Evolutionary conservation across 2,888 invertebrate species (phyloP), one percentile per base, ranked within the genome.

Genomic region (Drosophila phalerata): DNA sequence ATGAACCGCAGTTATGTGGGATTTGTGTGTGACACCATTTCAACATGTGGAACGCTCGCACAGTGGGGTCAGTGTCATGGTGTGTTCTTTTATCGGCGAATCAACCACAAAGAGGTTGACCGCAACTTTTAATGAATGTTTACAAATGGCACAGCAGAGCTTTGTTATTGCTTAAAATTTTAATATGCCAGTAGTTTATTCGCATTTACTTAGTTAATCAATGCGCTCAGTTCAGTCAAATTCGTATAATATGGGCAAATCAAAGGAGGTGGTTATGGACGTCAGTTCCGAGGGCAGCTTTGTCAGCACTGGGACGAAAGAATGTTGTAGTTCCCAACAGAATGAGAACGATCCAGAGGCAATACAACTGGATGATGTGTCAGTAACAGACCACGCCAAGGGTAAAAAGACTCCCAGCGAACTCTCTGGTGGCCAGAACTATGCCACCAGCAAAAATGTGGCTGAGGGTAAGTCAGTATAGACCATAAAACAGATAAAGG

Each of bases 401-500:
- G 49, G 56, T 32, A 62, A 81, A 5, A 70, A 67, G 5, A 73
- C 67, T 52, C 47, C 60, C 0, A 77, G 69, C 5, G 77, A 62
- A 5, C 40, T 77, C 5, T 81, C 77, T 1, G 69, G 60, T 1
- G 73, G 66, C 0, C 77, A 79, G 5, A 91, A 77, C 56, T 92
- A 89, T 74, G 91, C 91, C 3, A 81, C 81, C 1, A 92, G 89
- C 48, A 91, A 91, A 79, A 92, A 91, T 74, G 81, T 91, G 5
- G 92, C 92, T 3, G 92, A 92, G 72, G 92, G 92, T 89, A 69
- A 53, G 69, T 51, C 10, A 37, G n/a, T 17, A 19, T 0, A 11
- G 4, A 13, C 11, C 6, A 11, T 2, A 2, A 3, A 13, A 1
- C 19, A 42, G 11, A n/a, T 6, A 3, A 37, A 6, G 28, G 1